Conservation (phyloP, 2,113 vertebrate genomes). For the Cyprinodon variegatus region DNA sequence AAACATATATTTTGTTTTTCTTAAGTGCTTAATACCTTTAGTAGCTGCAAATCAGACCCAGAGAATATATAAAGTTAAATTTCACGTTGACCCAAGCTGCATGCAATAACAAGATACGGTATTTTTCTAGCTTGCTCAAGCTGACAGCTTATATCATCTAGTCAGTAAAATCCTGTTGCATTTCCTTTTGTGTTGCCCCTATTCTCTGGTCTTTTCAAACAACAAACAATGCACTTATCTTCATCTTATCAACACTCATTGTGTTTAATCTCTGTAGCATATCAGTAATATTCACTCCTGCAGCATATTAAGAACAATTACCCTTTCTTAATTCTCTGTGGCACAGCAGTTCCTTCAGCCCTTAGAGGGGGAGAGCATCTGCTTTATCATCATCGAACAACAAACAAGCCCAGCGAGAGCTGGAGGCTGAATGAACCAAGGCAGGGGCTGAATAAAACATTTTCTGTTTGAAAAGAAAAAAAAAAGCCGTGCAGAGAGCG, state of each 20-base stretch:
- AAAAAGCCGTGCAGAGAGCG: neutral
- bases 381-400: slow-evolving; percentile 36
- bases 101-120: neutral
- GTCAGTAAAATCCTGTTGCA: neutral
- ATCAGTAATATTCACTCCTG: slow-evolving; percentile 21
- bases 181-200: neutral
- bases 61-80: too few species aligned
- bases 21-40: neutral
- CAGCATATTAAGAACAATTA: slow-evolving; percentile 22
- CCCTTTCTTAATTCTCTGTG: slow-evolving; percentile 33
- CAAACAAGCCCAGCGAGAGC: slow-evolving; percentile 30
- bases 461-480: neutral
- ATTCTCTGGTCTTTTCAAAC: slow-evolving; percentile 1
- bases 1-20: neutral
- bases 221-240: slow-evolving; percentile 36
- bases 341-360: slow-evolving; percentile 20
- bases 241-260: slow-evolving; percentile 49
- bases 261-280: slow-evolving; percentile 47
- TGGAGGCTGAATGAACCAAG: slow-evolving; percentile 17
- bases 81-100: neutral
- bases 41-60: neutral
- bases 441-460: slow-evolving; percentile 10
- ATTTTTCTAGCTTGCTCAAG: neutral
- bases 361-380: slow-evolving; percentile 18
- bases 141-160: neutral